Evolutionary conservation across 2,113 vertebrate genomes (phyloP).

Genomic region (Eleginops maclovinus): DNA sequence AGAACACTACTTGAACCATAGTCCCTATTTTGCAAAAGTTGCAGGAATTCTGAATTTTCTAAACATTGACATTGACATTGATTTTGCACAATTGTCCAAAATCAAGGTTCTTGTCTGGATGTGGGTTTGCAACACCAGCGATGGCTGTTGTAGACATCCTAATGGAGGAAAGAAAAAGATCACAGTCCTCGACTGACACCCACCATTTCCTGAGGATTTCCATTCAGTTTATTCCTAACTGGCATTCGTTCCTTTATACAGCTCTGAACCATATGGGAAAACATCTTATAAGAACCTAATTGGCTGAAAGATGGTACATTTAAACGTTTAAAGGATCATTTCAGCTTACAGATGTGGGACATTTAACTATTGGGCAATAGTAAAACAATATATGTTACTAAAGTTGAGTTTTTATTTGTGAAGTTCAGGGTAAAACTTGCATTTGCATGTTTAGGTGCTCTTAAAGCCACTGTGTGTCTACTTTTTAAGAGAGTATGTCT

Average conservation of each 20-base stretch:
- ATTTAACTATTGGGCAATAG: not conserved
- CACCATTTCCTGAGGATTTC: constrained; percentile 2
- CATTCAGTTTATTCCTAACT: not conserved
- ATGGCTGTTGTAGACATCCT: not conserved
- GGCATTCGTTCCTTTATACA: constrained; percentile 6
- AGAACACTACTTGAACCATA: too few relatives aligned
- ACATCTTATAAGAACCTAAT: constrained; percentile 19
- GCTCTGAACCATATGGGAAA: constrained; percentile 19
- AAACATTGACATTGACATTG: not conserved
- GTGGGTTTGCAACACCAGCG: not conserved
- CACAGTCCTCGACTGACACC: not conserved
- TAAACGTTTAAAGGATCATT: constrained; percentile 17
- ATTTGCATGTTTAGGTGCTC: too few relatives aligned
- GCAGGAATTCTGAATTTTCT: not conserved
- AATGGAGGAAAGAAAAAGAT: not conserved
- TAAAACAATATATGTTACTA: too few relatives aligned
- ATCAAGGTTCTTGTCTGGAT: not conserved
- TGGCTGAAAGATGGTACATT: not conserved
- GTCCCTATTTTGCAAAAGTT: not conserved
- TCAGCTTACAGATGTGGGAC: not conserved
- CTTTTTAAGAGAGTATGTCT: not conserved
- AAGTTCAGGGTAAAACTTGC: too few relatives aligned
- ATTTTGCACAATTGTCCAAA: not conserved
- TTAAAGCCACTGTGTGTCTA: too few relatives aligned
- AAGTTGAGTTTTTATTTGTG: too few relatives aligned